Base-by-base conservation (phyloP, 2,888 invertebrate species). In the Caenorhabditis angaria region DNA sequence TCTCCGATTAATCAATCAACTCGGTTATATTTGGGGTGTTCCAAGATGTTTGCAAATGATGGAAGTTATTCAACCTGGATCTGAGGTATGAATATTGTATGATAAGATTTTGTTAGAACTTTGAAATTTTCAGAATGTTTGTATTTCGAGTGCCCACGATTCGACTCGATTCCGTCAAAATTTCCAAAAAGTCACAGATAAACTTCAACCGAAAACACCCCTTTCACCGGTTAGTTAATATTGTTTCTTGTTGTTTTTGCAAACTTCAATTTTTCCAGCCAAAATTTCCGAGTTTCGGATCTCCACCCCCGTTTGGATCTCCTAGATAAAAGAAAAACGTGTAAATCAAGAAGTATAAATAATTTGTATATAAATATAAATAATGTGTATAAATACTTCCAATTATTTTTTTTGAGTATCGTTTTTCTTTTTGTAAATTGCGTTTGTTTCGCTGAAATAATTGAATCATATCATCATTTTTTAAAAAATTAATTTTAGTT, bases 11-110 rank as follows among this genome's bases (percentile, higher is more conserved):
- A 55, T 66, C 18, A 35, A 60, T 24, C 20, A 48, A 5, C 47
- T 66, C 3, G 66, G 66, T 2, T 66, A 25, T 47, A 22, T 28
- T 41, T 66, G 66, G 66, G 66, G 66, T 27, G 60, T 53, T 12
- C 24, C 24, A 10, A 51, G 32, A 61, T 66, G 66, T 27, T 55
- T 54, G 28, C 47, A 66, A 41, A 60, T 60, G 47, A 51, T 66
- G 28, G 25, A 32, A 10, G 12, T 27, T 12, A 59, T 54, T 24
- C 27, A 58, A 35, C 27, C 25, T 29, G 53, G 59, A 12, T 12
- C 12, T 27, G 53, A 24, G 53, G 53, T 53, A 18, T 6, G 53
- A n/a, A 27, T 2, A 2, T 2, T 8, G 12, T 3, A 41, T 18
- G 3, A 12, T 14, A 41, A 41, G 3, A 18, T 41, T 41, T 41